Base-by-base conservation (phyloP, 2,113 vertebrate genomes). In the Garra rufa region DNA sequence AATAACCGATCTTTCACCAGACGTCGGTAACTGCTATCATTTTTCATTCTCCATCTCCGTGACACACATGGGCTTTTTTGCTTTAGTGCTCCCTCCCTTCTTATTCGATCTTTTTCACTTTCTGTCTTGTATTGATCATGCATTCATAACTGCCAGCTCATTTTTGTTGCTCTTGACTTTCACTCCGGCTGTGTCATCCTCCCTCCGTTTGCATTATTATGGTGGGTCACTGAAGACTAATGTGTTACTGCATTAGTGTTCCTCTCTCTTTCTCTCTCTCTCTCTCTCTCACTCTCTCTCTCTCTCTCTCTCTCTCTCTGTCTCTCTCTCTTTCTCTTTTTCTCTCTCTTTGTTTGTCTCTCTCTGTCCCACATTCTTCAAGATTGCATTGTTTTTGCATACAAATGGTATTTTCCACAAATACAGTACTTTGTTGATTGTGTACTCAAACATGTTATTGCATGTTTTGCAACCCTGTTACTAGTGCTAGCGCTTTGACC, bases 21-120 rank as follows among this genome's bases (percentile, higher is more conserved):
- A 93, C 93, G 91, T 90, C 89, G 91, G 87, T 93, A 94, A 94
- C 93, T 93, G 92, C 91, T 87, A 90, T 90, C 89, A 95, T 94
- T 92, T 83, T 87, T 92, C 92, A 95, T 91, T 91, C 75, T n/a
- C 57, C 43, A 41, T 89, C 88, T 90, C 86, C 89, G 52, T 75
- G 48, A 21, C 80, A 85, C 30, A 87, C 89, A 87, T 86, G 71
- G 83, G 85, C 85, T 85, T 87, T 59, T 77, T 87, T 78, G 70
- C 87, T 88, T 88, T 82, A 55, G 43, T 76, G 24, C 76, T 78
- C 84, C 63, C 79, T 76, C 63, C n/a, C 73, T 81, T 87, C 65
- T 38, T 55, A 59, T 83, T 84, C 87, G 82, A 77, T 83, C 76
- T 26, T 63, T 85, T 74, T 76, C 83, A 88, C 70, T 55, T 69